Base-by-base conservation (phyloP, 2,888 invertebrate species). In the Xestia ashworthii region DNA sequence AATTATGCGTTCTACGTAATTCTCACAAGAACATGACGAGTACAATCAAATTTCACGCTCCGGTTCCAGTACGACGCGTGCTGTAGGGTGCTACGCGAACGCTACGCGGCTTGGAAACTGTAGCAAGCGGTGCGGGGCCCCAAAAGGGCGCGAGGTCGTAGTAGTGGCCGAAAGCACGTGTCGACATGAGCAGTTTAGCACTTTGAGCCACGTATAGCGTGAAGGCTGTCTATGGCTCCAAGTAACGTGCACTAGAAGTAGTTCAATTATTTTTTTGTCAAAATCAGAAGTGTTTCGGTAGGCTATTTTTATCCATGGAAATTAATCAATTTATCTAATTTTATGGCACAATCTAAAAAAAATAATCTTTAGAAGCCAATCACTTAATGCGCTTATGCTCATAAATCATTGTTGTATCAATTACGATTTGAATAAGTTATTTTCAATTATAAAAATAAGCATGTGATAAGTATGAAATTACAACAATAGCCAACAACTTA, bases 91-190 rank as follows among this genome's bases (percentile, higher is more conserved):
- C 85, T 84, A 84, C 85, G 81, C 75, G 44, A 76, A 66, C 38
- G 72, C 81, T 76, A 72, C 84, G 77, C 80, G 64, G 55, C 38
- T 58, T 46, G 64, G 69, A 76, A 72, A 76, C 38, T 72, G 82
- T 82, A 82, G 64, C 82, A 71, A 67, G 71, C 41, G 38, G 11
- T 80, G 64, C 48, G 80, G 76, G 83, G 82, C 82, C 81, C 70
- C 76, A 67, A 32, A n/a, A 85, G 85, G 70, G 83, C 82, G 73
- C 85, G 64, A 82, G 82, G 83, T 62, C 70, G 64, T 66, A 71
- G 69, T 60, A 62, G 62, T 64, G 48, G 41, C 48, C 68, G 80
- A 72, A 72, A 76, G 71, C 83, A 71, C 71, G 77, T 85, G 85
- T 85, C 72, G 70, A 76, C 72, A 76, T 70, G 70, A 73, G 58